Base-by-base conservation (phyloP, 2,888 invertebrate genomes). In the Diadegma fenestrale region DNA sequence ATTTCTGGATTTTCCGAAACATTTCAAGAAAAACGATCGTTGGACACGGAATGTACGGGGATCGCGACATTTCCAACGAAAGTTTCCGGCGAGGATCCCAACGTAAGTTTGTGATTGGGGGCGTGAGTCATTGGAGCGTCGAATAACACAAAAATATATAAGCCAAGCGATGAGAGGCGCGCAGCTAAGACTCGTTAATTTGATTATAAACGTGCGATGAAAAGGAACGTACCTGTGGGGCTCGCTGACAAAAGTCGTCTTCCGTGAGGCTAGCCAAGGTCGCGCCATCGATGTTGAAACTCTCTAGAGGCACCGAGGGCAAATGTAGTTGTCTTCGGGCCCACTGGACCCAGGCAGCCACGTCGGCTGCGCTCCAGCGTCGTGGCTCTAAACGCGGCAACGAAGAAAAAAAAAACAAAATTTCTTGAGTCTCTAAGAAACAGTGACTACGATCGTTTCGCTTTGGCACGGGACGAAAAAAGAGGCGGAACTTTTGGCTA, bases 331-430 rank as follows among this genome's bases (percentile, higher is more conserved):
- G 97, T 91, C 97, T 96, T 85, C 97, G 95, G 89, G 98, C 98
- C 96, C 97, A 98, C 93, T 97, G 96, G 84, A 98, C 95, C 99
- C 99, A 99, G 30, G 97, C 96, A 88, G 97, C 97, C 69, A 98
- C 98, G 93, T 99, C 97, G 84, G 96, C 95, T 19, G 96, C 95
- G 89, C 96, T 97, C 99, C 99, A 99, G 90, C 96, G 96, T 92
- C 96, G 95, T 87, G 99, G 98, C 96, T 99, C 99, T 99, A 94
- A 8, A 94, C 94, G 83, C 71, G 89, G 89, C 66, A 58, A 83
- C 76, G 41, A 17, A 33, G n/a, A 33, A 33, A 33, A 33, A 3
- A 41, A 80, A 41, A 80, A 66, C 0, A 54, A 58, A 22, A 66
- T 1, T 58, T 17, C 64, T 58, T 80, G 5, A 33, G 48, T 51